Conservation (phyloP, 2,113 vertebrate genomes). For the Syrmaticus mikado region DNA sequence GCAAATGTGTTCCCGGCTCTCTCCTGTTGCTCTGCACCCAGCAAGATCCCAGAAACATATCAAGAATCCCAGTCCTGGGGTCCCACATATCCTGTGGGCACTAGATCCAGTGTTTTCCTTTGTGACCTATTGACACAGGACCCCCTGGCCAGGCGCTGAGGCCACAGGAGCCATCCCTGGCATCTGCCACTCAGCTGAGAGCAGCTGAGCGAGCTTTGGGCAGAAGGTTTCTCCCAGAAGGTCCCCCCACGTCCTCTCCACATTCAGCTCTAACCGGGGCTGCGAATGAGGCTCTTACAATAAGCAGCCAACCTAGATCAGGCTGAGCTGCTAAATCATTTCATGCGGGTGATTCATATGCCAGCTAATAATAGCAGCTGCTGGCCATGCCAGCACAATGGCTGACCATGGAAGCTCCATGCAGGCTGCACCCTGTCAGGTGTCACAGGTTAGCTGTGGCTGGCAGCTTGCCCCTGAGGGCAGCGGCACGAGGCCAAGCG, state of each 20-base stretch:
- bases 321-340: background rate
- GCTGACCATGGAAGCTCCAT: slow-evolving; percentile 39
- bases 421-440: background rate
- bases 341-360: background rate
- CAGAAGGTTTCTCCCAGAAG: accelerated
- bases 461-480: background rate
- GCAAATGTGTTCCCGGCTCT: background rate
- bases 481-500: background rate
- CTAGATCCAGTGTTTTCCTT: background rate
- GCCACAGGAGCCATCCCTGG: background rate
- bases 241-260: background rate
- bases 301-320: background rate
- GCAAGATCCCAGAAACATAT: background rate
- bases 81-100: background rate
- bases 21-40: background rate
- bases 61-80: background rate
- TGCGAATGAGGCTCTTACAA: background rate
- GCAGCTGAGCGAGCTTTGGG: background rate
- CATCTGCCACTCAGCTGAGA: background rate
- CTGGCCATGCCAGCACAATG: slow-evolving; percentile 5
- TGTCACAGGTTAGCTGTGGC: background rate
- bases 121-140: background rate
- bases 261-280: background rate
- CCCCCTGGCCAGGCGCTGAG: no score
- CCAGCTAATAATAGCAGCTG: slow-evolving; percentile 33